Percentiles rank a stretch among this genome's conserved stretches.
phyloP scores from a whole-genome alignment of 2,888 invertebrate genomes.

The Pilophorus perplexus region DNA sequence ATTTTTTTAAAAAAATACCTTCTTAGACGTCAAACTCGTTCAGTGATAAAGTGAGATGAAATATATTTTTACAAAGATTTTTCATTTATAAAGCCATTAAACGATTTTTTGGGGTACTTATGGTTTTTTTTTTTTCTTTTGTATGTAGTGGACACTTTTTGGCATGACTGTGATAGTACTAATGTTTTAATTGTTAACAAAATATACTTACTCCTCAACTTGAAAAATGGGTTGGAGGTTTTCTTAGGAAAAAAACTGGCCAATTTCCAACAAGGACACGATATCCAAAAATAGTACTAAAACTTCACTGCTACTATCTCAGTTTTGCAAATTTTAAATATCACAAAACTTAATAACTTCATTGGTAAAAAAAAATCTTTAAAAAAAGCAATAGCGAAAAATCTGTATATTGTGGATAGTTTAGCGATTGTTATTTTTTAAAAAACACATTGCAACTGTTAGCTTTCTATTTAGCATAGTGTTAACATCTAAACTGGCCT shows the following conservation, averaged over 20 bases:
- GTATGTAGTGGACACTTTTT: constrained; percentile 42
- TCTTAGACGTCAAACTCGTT: constrained; percentile 36
- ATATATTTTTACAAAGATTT: constrained; percentile 42
- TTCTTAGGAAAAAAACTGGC: neutral
- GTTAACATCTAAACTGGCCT: constrained; percentile 45
- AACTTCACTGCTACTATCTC: constrained; percentile 20
- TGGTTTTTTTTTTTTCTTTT: constrained; percentile 32
- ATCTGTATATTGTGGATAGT: constrained; percentile 35
- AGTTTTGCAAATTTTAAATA: constrained; percentile 25
- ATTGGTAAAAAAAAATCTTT: neutral
- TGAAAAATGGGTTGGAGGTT: constrained; percentile 7
- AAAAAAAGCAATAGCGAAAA: constrained; percentile 22
- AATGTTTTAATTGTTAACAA: constrained; percentile 35
- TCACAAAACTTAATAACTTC: neutral
- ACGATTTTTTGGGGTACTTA: constrained; percentile 19
- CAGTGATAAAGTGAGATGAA: constrained; percentile 39
- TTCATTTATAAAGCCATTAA: constrained; percentile 19
- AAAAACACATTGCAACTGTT: constrained; percentile 36
- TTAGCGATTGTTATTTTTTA: constrained; percentile 29
- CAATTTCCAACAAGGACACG: neutral
- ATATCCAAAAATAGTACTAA: neutral
- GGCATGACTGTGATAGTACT: constrained; percentile 46
- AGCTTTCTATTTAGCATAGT: constrained; percentile 43
- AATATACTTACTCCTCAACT: constrained; percentile 4
- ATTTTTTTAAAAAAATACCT: constrained; percentile 14